A percentile compares a stretch with the other conserved stretches of the same genome.
Evolutionary conservation across 2,888 invertebrate genomes (phyloP).

Genomic region (Pinctada fucata): DNA sequence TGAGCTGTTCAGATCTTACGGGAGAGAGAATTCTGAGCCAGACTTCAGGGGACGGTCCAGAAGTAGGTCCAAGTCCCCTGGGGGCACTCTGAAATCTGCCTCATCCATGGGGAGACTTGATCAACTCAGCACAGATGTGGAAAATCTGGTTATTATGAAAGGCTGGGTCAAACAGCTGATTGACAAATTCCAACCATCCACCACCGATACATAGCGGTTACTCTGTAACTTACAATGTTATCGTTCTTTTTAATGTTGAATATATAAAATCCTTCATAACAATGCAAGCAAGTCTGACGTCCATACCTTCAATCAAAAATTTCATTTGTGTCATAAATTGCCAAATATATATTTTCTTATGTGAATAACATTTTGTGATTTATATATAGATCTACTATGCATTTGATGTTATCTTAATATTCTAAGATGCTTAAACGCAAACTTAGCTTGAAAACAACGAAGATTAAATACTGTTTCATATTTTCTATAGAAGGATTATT

Average conservation of each 20-base stretch:
- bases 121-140: constrained; percentile 57
- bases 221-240: background rate
- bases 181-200: constrained; percentile 61
- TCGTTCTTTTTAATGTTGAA: background rate
- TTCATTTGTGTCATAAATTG: no score
- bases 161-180: constrained; percentile 71
- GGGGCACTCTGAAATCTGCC: constrained; percentile 47
- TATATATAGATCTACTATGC: no score
- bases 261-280: background rate
- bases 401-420: no score
- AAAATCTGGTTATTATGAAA: constrained; percentile 67
- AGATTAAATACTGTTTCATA: no score
- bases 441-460: no score
- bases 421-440: no score
- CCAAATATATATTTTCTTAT: no score
- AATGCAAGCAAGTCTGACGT: no score
- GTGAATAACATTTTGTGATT: no score
- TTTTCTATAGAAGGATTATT: no score
- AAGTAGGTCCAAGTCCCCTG: constrained; percentile 31
- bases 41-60: constrained; percentile 7
- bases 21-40: constrained; percentile 17
- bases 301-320: no score
- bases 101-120: constrained; percentile 59
- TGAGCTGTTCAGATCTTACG: constrained; percentile 1
- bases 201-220: background rate